Percentiles rank a stretch among this genome's conserved stretches.
Conservation (phyloP, 2,113 vertebrate genomes). For the Lutjanus erythropterus region DNA sequence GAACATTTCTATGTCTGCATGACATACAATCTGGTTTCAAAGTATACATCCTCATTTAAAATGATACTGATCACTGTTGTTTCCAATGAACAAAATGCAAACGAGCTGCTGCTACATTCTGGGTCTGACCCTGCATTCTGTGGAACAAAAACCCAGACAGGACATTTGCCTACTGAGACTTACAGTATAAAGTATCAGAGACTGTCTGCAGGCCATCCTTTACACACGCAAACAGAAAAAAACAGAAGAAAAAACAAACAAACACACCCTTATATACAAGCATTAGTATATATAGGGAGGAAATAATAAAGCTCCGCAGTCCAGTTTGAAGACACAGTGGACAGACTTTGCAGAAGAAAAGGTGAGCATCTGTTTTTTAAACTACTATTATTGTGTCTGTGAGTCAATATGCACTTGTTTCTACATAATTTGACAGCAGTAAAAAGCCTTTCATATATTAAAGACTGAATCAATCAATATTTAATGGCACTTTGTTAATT, state of each 20-base stretch:
- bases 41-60: not conserved
- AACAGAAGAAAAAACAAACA: not conserved
- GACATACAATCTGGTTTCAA: not conserved
- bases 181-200: not conserved
- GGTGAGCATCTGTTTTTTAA: not conserved
- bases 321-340: not conserved
- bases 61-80: not conserved
- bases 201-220: not conserved
- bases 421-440: not conserved
- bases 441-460: too few species aligned
- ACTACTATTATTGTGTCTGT: not conserved
- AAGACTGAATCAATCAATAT: too few species aligned
- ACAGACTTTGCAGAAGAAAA: not conserved
- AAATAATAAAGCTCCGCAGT: not conserved
- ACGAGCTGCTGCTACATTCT: not conserved
- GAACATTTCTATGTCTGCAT: not conserved
- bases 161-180: conserved; percentile 14
- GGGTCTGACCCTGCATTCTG: not conserved
- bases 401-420: not conserved
- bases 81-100: not conserved
- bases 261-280: not conserved
- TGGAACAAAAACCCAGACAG: not conserved
- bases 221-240: not conserved
- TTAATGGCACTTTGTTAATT: not conserved
- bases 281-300: not conserved